These are phyloP conservation scores for Paraescarpia echinospica DNA, from an alignment of 1,140 invertebrate species.

Conservation along the genomic window DNA sequence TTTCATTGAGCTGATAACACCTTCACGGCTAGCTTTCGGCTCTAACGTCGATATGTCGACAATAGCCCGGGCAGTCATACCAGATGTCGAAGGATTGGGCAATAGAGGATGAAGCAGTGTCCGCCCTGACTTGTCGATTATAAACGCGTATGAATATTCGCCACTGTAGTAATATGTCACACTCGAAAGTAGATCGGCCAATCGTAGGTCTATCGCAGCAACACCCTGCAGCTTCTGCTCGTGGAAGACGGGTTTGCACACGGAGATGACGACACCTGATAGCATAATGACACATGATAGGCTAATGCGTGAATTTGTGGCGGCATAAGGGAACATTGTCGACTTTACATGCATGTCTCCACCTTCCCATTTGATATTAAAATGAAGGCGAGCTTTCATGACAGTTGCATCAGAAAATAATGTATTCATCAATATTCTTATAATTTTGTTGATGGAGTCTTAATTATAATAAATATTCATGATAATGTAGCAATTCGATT, in stretches of 20 bases:
- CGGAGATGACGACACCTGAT: conserved; percentile 8
- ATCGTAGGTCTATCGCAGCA: background rate
- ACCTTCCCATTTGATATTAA: background rate
- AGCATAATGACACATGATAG: background rate
- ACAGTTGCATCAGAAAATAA: background rate
- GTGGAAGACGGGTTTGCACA: background rate
- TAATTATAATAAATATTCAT: background rate
- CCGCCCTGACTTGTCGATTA: conserved; percentile 10
- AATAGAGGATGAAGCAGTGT: conserved; percentile 12
- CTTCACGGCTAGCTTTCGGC: background rate
- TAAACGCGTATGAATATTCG: conserved; percentile 20
- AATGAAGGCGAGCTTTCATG: too few relatives aligned
- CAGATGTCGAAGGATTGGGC: background rate
- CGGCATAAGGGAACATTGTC: background rate
- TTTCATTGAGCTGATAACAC: conserved; percentile 3
- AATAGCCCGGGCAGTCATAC: background rate
- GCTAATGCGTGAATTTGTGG: background rate
- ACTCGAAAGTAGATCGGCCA: conserved; percentile 8
- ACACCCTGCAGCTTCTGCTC: background rate
- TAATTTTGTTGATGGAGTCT: background rate
- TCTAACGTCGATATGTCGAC: background rate
- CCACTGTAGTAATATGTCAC: background rate
- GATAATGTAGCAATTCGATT: background rate
- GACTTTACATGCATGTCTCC: background rate
- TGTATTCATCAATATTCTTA: background rate